Evolutionary conservation across 2,113 vertebrate genomes (phyloP).

Genomic region (Agapornis roseicollis): DNA sequence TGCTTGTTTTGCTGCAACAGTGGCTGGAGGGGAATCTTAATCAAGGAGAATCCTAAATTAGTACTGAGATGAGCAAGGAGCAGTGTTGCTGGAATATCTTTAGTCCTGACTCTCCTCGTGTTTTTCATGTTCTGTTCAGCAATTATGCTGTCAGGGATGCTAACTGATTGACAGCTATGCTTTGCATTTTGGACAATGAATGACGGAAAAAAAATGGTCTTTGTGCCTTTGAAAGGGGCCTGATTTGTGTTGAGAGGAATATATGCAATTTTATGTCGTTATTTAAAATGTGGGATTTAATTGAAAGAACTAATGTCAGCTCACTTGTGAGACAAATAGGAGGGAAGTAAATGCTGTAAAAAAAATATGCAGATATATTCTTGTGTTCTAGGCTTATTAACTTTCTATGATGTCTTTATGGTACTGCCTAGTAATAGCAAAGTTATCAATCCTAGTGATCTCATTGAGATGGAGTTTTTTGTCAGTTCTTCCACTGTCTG

Average conservation of each 20-base stretch:
- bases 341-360: not conserved
- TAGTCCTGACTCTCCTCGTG: not conserved
- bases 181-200: conserved; percentile 27
- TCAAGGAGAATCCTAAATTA: not conserved
- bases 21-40: not conserved
- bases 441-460: not conserved
- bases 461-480: not conserved
- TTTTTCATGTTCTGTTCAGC: not conserved
- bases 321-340: not conserved
- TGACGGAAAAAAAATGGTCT: not conserved
- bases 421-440: not conserved
- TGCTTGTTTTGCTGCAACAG: not conserved
- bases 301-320: conserved; percentile 8
- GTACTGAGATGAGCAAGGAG: not conserved
- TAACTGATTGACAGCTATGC: not conserved
- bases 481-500: not conserved
- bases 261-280: not conserved
- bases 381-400: conserved; percentile 3
- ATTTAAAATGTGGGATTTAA: conserved; percentile 26
- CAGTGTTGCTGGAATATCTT: not conserved
- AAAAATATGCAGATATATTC: not conserved
- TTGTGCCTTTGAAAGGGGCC: not conserved
- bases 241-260: not conserved
- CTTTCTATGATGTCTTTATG: not conserved
- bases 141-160: conserved; percentile 37